Evolutionary conservation across 37 sponge, comb jelly and placozoan genomes (phyloP).

Genomic region (Mnemiopsis leidyi): DNA sequence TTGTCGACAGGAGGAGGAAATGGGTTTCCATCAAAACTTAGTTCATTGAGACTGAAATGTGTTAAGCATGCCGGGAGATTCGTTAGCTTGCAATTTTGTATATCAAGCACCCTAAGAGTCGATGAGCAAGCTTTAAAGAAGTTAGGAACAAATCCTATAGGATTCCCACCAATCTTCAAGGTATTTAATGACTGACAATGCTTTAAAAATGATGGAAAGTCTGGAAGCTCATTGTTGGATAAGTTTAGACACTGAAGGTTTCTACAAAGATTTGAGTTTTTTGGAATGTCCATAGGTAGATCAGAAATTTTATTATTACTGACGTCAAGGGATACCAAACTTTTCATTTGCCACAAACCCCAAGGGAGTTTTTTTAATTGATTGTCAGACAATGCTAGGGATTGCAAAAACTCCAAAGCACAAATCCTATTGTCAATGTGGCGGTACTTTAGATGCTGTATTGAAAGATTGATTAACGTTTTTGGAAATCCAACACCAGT

Average conservation of each 20-base stretch:
- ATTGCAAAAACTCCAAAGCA: background rate
- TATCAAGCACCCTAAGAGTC: background rate
- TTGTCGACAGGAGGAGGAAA: background rate
- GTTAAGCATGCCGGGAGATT: background rate
- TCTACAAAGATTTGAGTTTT: background rate
- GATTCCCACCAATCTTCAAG: background rate
- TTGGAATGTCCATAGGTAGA: background rate
- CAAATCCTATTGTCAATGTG: background rate
- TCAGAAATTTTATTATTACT: background rate
- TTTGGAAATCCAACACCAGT: background rate
- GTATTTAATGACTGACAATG: background rate
- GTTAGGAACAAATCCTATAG: background rate
- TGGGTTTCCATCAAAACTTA: background rate
- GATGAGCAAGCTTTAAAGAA: background rate
- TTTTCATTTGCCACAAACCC: background rate
- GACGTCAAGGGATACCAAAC: background rate
- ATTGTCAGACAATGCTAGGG: background rate
- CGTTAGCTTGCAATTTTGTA: background rate
- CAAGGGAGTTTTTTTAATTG: background rate
- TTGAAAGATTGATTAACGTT: background rate
- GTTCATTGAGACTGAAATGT: background rate
- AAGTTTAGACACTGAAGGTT: background rate
- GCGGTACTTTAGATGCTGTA: background rate
- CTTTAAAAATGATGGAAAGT: background rate
- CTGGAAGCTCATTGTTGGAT: background rate